These are phyloP conservation scores for Mycetomoellerius zeteki DNA, from an alignment of 1,140 invertebrate species.

Conservation along the genomic window DNA sequence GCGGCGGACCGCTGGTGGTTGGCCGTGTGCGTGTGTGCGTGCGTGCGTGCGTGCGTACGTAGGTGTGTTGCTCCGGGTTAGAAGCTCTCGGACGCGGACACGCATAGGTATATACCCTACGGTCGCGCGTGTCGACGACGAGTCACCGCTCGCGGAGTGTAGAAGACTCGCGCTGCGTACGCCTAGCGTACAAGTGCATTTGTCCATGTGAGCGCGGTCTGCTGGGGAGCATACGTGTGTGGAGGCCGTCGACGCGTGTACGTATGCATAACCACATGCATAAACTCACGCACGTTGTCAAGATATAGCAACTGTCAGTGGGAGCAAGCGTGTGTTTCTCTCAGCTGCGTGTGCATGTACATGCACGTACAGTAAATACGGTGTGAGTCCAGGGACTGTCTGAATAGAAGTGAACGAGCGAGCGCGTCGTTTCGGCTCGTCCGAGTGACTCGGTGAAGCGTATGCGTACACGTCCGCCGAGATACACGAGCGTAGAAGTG, in stretches of 20 bases:
- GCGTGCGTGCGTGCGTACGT: conserved; percentile 71
- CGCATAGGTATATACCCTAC: neutral
- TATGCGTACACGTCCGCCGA: conserved; percentile 44
- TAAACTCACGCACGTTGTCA: neutral
- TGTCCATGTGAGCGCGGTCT: neutral
- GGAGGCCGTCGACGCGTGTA: neutral
- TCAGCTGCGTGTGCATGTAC: neutral
- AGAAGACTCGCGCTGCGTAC: neutral
- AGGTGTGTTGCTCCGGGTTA: conserved; percentile 69
- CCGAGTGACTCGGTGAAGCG: conserved; percentile 62
- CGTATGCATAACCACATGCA: too few relatives aligned
- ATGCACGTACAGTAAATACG: neutral
- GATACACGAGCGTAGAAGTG: conserved; percentile 31
- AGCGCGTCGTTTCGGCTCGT: conserved; percentile 61
- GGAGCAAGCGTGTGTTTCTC: conserved; percentile 12
- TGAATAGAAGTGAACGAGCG: conserved; percentile 32
- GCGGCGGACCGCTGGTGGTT: conserved; percentile 28
- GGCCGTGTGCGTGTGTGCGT: conserved; percentile 49
- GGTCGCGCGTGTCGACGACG: conserved; percentile 28
- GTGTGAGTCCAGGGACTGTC: conserved; percentile 50
- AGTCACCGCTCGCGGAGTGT: conserved; percentile 9
- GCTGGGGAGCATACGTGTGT: neutral
- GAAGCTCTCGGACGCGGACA: conserved; percentile 49
- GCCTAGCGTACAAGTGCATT: conserved; percentile 47
- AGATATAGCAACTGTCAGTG: conserved; percentile 46